A percentile compares a stretch with the other conserved stretches of the same genome.
Evolutionary conservation across 2,888 invertebrate species (phyloP).

Genomic region (Hydrotaea cyrtoneurina): DNA sequence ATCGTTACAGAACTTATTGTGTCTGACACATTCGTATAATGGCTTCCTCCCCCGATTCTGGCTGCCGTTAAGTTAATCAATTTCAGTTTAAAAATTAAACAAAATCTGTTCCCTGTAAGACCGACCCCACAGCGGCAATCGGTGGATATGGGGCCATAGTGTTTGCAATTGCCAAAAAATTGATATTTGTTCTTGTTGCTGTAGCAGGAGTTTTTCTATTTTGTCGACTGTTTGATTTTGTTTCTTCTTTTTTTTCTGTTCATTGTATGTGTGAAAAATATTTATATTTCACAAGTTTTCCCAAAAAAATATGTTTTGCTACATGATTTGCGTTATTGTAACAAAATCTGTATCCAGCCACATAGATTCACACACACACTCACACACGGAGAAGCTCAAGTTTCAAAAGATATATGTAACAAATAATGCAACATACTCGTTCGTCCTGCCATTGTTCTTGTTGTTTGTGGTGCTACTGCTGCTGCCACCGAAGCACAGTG

Average conservation of each 20-base stretch:
- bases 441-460: not conserved
- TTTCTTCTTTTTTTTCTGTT: not conserved
- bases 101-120: not conserved
- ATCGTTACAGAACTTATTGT: not conserved
- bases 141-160: not conserved
- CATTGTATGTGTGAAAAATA: constrained; percentile 56
- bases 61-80: not conserved
- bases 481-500: not conserved
- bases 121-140: not conserved
- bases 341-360: not conserved
- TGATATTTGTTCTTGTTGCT: not conserved
- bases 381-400: constrained; percentile 5
- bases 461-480: not conserved
- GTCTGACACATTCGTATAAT: not conserved
- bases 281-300: constrained; percentile 51
- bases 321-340: constrained; percentile 61
- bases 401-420: constrained; percentile 50
- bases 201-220: not conserved
- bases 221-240: not conserved
- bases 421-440: constrained; percentile 35
- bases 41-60: not conserved
- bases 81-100: not conserved
- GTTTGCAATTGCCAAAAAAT: constrained; percentile 7
- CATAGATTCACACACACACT: not conserved
- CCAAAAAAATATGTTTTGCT: constrained; percentile 56